phyloP scores from a whole-genome alignment of 2,888 invertebrate genomes.

The Dryobota labecula region DNA sequence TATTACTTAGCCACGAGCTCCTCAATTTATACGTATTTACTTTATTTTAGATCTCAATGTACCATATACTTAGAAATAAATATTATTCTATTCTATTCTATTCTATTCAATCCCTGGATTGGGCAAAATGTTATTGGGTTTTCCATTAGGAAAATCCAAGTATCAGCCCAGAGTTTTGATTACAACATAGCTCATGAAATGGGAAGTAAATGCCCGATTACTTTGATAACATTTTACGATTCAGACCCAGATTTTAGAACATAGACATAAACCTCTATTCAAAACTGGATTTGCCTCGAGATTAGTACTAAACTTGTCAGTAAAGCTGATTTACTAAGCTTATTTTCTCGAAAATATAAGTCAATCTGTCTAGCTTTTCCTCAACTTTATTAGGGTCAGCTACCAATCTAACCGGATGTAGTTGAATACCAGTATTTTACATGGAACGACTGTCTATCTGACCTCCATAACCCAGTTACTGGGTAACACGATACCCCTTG shows the following conservation, averaged over 20 bases:
- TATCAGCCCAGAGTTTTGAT: neutral
- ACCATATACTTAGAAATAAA: no score
- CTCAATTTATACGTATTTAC: no score
- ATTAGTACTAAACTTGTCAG: conserved; percentile 1
- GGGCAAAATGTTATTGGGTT: neutral
- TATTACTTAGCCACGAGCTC: no score
- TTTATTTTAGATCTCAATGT: no score
- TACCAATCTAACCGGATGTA: neutral
- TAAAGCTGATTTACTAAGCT: neutral
- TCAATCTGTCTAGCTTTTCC: neutral
- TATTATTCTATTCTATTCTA: no score
- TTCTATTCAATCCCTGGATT: neutral
- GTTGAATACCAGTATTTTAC: neutral
- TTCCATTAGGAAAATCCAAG: neutral
- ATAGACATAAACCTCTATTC: conserved; percentile 1
- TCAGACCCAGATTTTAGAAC: conserved; percentile 1
- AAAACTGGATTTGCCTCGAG: neutral
- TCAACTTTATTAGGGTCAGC: neutral
- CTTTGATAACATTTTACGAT: neutral
- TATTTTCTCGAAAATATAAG: neutral
- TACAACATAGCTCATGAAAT: neutral
- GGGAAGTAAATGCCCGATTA: neutral
- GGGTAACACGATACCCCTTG: neutral
- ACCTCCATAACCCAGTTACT: neutral
- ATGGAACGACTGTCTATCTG: neutral